Conservation (phyloP, 2,888 invertebrate species). For the Oligia fasciuncula region DNA sequence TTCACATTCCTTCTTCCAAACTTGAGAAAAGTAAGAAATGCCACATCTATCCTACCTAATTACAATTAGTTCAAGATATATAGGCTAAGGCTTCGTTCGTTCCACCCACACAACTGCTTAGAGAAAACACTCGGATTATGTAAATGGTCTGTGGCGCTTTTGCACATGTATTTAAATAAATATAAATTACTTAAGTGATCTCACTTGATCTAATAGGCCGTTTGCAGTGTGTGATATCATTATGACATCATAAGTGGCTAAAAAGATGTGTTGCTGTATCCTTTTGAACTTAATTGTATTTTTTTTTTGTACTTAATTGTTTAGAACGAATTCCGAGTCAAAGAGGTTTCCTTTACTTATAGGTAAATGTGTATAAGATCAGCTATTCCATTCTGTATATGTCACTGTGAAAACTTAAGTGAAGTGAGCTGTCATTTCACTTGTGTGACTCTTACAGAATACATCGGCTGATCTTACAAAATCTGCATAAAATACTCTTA, state of each 20-base stretch:
- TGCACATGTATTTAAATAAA: slow-evolving; percentile 43
- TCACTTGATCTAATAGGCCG: slow-evolving; percentile 2
- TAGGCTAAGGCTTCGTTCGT: background rate
- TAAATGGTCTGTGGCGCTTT: slow-evolving; percentile 17
- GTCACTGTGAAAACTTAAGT: background rate
- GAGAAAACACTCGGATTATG: background rate
- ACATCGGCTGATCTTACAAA: background rate
- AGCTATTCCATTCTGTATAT: background rate
- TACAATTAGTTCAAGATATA: background rate
- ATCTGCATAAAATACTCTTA: background rate
- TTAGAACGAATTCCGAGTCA: background rate
- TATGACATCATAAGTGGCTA: slow-evolving; percentile 8
- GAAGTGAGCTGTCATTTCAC: background rate
- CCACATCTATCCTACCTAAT: background rate
- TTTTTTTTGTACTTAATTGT: background rate
- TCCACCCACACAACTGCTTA: background rate
- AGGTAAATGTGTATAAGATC: background rate
- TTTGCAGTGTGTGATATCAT: slow-evolving; percentile 18
- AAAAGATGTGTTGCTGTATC: background rate
- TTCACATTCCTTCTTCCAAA: background rate
- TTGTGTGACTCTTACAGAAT: background rate
- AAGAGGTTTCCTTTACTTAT: background rate
- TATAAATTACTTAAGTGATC: slow-evolving; percentile 23
- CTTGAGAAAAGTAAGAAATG: background rate
- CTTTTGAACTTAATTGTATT: background rate